Evolutionary conservation across 2,888 invertebrate species (phyloP).

Genomic region (Folsomia candida): DNA sequence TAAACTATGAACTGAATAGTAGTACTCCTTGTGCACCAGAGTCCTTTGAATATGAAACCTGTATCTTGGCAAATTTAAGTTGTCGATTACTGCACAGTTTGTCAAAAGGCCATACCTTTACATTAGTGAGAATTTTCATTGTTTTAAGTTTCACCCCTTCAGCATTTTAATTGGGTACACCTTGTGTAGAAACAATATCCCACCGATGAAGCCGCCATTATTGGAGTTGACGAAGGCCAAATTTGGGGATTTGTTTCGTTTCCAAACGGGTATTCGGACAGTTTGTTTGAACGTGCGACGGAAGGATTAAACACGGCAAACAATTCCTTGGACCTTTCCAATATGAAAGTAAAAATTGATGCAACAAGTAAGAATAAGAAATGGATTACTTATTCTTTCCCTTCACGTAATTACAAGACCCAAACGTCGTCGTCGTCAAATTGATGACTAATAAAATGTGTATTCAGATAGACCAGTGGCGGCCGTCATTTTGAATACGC

Average conservation of each 20-base stretch:
- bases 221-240: constrained; percentile 26
- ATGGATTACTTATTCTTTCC: background rate
- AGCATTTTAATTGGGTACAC: too few species aligned
- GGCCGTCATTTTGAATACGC: background rate
- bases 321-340: constrained; percentile 29
- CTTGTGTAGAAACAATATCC: background rate
- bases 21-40: background rate
- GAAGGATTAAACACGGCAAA: constrained; percentile 29
- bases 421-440: too few species aligned
- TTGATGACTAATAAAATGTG: too few species aligned
- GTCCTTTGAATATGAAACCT: background rate
- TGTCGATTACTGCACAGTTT: background rate
- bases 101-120: background rate
- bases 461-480: constrained; percentile 27
- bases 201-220: constrained; percentile 28
- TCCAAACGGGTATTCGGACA: constrained; percentile 24
- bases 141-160: constrained; percentile 1
- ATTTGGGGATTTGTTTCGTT: constrained; percentile 38
- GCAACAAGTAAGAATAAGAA: constrained; percentile 31
- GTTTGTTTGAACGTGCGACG: constrained; percentile 28
- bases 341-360: constrained; percentile 32
- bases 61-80: constrained; percentile 3
- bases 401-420: background rate
- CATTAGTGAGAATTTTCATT: background rate
- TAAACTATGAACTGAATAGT: background rate